Percentiles rank a stretch among this genome's conserved stretches.
These are phyloP conservation scores for Homalodisca vitripennis DNA, from an alignment of 1,140 invertebrate species.

Conservation along the genomic window DNA sequence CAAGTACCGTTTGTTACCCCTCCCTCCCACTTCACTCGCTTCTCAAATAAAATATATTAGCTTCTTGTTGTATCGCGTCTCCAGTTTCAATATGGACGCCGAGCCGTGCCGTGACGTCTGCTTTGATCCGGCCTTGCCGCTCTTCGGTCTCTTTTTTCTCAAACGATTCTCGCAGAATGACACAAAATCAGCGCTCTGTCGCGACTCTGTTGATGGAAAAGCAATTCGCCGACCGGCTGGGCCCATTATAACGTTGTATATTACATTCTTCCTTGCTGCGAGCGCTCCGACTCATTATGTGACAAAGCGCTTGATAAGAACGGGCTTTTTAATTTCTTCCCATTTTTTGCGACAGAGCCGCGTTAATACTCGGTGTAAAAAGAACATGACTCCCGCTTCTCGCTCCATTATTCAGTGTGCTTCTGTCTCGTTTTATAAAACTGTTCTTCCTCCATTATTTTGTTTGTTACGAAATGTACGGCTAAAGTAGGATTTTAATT, in stretches of 20 bases:
- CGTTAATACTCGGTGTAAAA: no score
- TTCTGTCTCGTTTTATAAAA: no score
- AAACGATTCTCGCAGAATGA: not conserved
- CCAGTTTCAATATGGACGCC: constrained; percentile 5
- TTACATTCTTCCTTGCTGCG: not conserved
- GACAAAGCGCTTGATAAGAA: no score
- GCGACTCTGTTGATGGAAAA: not conserved
- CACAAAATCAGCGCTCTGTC: not conserved
- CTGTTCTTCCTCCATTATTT: no score
- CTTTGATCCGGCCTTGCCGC: not conserved
- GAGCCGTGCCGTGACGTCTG: not conserved
- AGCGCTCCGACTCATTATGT: no score
- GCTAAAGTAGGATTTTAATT: no score
- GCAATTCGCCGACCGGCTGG: not conserved
- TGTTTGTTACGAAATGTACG: no score
- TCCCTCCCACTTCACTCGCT: not conserved
- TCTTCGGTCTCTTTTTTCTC: not conserved
- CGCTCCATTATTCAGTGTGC: no score
- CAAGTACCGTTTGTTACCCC: constrained; percentile 18
- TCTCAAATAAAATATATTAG: constrained; percentile 25
- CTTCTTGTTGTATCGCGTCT: not conserved
- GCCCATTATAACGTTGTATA: no score
- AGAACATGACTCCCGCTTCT: no score
- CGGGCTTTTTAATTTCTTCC: no score
- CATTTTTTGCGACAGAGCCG: no score